phyloP scores from a whole-genome alignment of 1,140 invertebrate species.

The Calliopsis andreniformis region DNA sequence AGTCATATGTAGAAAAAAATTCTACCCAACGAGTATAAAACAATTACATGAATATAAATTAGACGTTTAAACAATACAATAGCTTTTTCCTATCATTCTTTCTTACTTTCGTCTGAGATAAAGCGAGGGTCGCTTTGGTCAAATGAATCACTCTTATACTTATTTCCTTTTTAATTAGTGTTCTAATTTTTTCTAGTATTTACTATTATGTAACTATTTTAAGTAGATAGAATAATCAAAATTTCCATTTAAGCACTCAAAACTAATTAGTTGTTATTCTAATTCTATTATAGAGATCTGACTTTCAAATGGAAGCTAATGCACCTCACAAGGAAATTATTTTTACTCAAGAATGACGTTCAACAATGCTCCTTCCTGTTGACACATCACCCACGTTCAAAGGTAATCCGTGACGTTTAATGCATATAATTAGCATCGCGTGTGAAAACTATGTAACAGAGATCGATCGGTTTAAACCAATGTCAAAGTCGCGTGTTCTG shows the following conservation, averaged over 20 bases:
- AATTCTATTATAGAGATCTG: neutral
- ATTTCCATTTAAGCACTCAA: neutral
- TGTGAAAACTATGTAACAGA: constrained; percentile 58
- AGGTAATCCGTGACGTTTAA: neutral
- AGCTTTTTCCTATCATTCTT: neutral
- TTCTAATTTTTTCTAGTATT: too few species aligned
- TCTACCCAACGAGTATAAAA: neutral
- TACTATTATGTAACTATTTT: too few species aligned
- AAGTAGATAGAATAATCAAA: too few species aligned
- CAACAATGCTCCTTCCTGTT: neutral
- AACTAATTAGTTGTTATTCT: neutral
- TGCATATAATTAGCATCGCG: constrained; percentile 14
- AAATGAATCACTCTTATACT: neutral
- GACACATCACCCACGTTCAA: neutral
- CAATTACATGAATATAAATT: too few species aligned
- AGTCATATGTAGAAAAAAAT: neutral
- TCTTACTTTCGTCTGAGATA: neutral
- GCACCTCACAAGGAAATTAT: neutral
- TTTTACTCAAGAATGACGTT: neutral
- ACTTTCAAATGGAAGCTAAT: neutral
- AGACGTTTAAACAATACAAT: neutral
- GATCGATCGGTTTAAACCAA: constrained; percentile 51
- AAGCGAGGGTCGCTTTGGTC: neutral
- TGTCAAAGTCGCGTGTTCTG: constrained; percentile 24
- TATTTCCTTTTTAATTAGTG: neutral